Evolutionary conservation across 2,113 vertebrate species (phyloP).

Genomic region (Grammomys dolichurus): DNA sequence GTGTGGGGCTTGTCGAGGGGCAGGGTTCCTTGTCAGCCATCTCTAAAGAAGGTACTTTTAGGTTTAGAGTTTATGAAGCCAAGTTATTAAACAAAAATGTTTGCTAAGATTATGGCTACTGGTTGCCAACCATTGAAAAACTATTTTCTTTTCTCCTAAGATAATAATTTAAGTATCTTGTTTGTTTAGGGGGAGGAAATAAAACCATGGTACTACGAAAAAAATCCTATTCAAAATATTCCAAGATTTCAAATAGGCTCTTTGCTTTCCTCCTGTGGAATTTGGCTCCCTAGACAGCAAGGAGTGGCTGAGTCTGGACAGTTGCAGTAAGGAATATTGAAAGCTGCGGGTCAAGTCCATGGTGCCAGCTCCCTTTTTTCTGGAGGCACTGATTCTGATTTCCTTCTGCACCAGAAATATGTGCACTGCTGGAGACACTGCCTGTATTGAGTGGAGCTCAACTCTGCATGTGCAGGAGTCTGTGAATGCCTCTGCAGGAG

Average conservation of each 20-base stretch:
- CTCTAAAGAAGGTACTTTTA: background rate
- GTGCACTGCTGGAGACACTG: background rate
- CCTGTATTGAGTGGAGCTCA: background rate
- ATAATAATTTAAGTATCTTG: constrained; percentile 27
- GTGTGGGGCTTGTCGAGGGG: background rate
- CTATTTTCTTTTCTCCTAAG: background rate
- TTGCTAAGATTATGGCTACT: constrained; percentile 14
- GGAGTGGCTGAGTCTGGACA: background rate
- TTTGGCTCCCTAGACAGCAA: background rate
- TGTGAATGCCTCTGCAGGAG: constrained; percentile 28
- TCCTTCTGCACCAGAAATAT: background rate
- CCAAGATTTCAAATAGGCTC: background rate
- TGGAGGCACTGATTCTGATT: background rate
- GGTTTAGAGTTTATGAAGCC: background rate
- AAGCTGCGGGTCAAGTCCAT: background rate
- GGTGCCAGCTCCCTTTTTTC: background rate
- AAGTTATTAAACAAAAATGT: constrained; percentile 6
- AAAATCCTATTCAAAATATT: constrained; percentile 24
- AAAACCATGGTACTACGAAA: background rate
- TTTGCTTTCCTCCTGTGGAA: background rate
- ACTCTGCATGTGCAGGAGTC: background rate
- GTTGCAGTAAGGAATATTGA: background rate
- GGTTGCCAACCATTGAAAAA: constrained; percentile 30
- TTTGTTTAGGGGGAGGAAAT: background rate
- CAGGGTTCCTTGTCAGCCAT: background rate